Percentiles rank a stretch among this genome's conserved stretches.
Evolutionary conservation across 2,888 invertebrate genomes (phyloP).

Genomic region (Monopis laevigella): DNA sequence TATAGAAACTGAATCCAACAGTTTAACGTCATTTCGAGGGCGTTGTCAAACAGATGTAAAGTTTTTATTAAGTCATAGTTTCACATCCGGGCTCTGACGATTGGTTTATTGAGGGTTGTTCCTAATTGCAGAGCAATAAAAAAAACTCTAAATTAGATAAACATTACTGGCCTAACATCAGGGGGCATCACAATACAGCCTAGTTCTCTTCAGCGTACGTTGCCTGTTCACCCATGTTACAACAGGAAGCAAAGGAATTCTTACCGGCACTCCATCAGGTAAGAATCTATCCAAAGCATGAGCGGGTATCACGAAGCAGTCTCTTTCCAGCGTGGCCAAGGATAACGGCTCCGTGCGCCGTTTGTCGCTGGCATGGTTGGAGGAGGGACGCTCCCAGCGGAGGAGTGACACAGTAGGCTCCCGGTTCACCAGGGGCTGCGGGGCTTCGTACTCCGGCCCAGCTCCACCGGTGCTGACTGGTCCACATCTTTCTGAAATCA

Average conservation of each 20-base stretch:
- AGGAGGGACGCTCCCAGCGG: slow-evolving; percentile 54
- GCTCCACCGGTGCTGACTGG: slow-evolving; percentile 71
- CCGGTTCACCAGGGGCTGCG: slow-evolving; percentile 76
- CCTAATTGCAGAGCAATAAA: too few relatives aligned
- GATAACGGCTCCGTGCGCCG: slow-evolving; percentile 75
- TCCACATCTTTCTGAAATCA: slow-evolving; percentile 78
- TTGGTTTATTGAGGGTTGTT: too few relatives aligned
- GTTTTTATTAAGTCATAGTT: too few relatives aligned
- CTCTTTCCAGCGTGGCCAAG: slow-evolving; percentile 83
- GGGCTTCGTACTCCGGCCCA: slow-evolving; percentile 73
- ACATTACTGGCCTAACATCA: slow-evolving; percentile 16
- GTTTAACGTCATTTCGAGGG: too few relatives aligned
- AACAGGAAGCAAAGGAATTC: too few relatives aligned
- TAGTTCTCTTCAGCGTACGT: too few relatives aligned
- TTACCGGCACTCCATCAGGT: slow-evolving; percentile 88
- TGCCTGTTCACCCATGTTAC: too few relatives aligned
- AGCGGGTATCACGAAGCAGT: slow-evolving; percentile 93
- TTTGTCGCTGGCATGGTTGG: slow-evolving; percentile 41
- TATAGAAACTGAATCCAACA: too few relatives aligned
- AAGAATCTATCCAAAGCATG: slow-evolving; percentile 88
- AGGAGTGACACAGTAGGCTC: slow-evolving; percentile 72
- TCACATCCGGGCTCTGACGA: too few relatives aligned
- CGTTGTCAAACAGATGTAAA: too few relatives aligned
- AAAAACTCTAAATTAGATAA: slow-evolving; percentile 24
- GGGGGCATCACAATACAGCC: too few relatives aligned